These are phyloP conservation scores for Bungarus multicinctus DNA, from an alignment of 2,113 vertebrate genomes.

Conservation along the genomic window DNA sequence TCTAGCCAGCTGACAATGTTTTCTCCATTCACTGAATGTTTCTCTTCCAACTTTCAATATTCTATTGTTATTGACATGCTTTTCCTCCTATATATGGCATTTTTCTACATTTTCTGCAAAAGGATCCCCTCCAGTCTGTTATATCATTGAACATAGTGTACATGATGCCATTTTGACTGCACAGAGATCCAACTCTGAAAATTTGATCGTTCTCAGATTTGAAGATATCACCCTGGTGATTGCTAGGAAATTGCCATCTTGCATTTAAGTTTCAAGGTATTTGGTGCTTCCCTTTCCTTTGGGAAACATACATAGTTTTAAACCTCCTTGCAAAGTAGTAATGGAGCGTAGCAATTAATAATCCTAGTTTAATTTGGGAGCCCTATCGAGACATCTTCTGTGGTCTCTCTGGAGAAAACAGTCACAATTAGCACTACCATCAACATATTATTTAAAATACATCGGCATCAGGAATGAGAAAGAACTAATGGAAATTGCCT, in stretches of 20 bases:
- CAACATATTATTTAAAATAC: not conserved
- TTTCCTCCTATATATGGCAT: not conserved
- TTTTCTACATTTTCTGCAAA: not conserved
- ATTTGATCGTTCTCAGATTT: not conserved
- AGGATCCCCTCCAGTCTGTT: not conserved
- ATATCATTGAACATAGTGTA: not conserved
- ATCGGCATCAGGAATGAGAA: constrained; percentile 21
- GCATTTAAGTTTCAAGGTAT: not conserved
- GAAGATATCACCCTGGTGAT: not conserved
- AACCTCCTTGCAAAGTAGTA: not conserved
- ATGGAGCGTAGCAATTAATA: not conserved
- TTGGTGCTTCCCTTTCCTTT: not conserved
- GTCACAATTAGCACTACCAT: not conserved
- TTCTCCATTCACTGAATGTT: not conserved
- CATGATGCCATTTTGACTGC: not conserved
- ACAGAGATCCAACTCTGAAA: not conserved
- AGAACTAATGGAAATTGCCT: not conserved
- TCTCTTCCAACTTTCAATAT: not conserved
- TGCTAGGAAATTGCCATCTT: not conserved
- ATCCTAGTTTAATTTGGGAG: not conserved
- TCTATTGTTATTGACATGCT: not conserved
- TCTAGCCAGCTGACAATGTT: not conserved
- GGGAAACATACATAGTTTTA: not conserved
- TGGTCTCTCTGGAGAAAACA: not conserved
- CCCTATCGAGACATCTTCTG: not conserved